Base-by-base conservation (phyloP, 2,113 vertebrate genomes). In the Macquaria ambigua region DNA sequence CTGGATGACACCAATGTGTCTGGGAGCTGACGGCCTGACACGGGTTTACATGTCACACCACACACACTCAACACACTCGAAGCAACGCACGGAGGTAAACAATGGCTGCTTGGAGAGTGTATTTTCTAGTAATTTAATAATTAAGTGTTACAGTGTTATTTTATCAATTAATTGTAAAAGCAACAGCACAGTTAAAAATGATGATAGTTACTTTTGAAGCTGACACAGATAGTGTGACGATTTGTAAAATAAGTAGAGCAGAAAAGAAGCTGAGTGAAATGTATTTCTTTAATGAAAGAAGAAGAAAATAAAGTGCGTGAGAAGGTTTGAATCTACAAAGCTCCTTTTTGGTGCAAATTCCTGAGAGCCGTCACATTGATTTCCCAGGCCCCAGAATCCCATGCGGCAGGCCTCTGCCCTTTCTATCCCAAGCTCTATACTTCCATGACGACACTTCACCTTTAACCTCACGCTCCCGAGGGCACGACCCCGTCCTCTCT, bases 381-480 rank as follows among this genome's bases (percentile, higher is more conserved):
- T 93, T 94, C 91, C 91, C 92, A 94, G 84, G 89, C 72, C 88
- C 87, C 85, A 82, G 50, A 79, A 93, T 92, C 90, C 90, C 92
- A 85, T 83, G 89, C 53, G 79, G 86, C 91, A 62, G 80, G 82
- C 90, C 91, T 89, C 82, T 91, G 90, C 87, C 90, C 87, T 93
- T 93, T 93, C 89, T 85, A 89, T 93, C 90, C 88, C 84, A 3
- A 87, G 85, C 91, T 84, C 90, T 84, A 87, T 69, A 93, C 92
- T 89, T 95, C 94, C 93, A 93, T 94, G 93, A 94, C 92, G 84
- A 94, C 92, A 93, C 93, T 93, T 94, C 92, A 94, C 93, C 93
- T 95, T 91, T 94, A 41, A 93, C 93, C 93, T 39, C 2, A 8
- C 10, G 86, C 82, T 90, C 93, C 84, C 34, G 5, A 76, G 91